A percentile compares a stretch with the other conserved stretches of the same genome.
Conservation (phyloP, 2,888 invertebrate genomes). For the Agriopis marginaria region DNA sequence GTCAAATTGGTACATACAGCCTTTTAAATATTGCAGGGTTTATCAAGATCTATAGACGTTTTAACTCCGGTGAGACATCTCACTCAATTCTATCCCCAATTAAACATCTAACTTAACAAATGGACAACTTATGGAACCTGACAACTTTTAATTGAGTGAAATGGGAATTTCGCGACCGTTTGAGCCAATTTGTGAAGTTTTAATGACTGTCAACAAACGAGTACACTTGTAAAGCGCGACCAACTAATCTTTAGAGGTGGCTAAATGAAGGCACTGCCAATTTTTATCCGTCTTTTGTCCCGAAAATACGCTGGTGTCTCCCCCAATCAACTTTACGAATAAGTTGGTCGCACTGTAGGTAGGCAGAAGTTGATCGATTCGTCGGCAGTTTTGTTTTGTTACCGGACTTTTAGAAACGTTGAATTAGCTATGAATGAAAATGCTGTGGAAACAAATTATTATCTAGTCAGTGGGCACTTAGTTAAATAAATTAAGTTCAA, state of each 20-base stretch:
- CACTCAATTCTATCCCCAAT: constrained; percentile 37
- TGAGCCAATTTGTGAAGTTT: constrained; percentile 74
- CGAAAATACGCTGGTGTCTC: not conserved
- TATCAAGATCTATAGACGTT: not conserved
- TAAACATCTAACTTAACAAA: constrained; percentile 42
- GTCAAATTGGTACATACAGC: too few relatives aligned
- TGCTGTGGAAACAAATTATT: not conserved
- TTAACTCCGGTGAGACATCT: constrained; percentile 26
- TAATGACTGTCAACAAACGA: constrained; percentile 66
- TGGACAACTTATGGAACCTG: constrained; percentile 39
- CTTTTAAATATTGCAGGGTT: not conserved
- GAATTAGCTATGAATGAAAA: constrained; percentile 19
- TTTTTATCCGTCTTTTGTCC: not conserved
- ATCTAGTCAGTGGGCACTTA: too few relatives aligned
- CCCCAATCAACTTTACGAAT: not conserved
- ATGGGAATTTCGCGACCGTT: constrained; percentile 68
- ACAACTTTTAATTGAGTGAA: constrained; percentile 79
- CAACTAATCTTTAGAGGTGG: not conserved
- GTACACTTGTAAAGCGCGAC: constrained; percentile 17
- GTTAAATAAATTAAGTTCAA: not conserved
- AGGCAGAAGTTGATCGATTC: constrained; percentile 33
- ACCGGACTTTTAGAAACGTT: constrained; percentile 8
- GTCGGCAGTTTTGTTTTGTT: constrained; percentile 30
- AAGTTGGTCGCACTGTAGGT: not conserved
- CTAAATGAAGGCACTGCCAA: not conserved